phyloP scores from a whole-genome alignment of 2,888 invertebrate species.

The Barypeithes pellucidus region DNA sequence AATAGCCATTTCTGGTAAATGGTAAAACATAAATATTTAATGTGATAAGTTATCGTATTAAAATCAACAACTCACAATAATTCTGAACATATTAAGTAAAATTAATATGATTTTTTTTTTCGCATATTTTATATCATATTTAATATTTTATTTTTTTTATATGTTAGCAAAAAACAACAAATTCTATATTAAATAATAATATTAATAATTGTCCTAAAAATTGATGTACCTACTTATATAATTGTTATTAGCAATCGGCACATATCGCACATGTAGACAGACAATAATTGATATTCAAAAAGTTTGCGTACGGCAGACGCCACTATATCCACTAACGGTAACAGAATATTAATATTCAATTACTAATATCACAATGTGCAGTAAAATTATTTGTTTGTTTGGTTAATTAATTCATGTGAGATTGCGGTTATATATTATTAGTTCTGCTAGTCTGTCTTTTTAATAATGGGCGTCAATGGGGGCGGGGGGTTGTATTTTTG shows the following conservation, averaged over 20 bases:
- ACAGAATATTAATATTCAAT: constrained; percentile 29
- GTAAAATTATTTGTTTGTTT: constrained; percentile 7
- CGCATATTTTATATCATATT: too few relatives aligned
- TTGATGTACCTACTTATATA: not conserved
- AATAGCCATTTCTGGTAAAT: too few relatives aligned
- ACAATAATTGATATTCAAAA: constrained; percentile 32
- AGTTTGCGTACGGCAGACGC: constrained; percentile 42
- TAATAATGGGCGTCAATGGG: too few relatives aligned
- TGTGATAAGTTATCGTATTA: too few relatives aligned
- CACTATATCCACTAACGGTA: constrained; percentile 29
- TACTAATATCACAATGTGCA: not conserved
- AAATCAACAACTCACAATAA: too few relatives aligned
- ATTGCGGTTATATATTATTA: too few relatives aligned
- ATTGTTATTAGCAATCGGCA: constrained; percentile 33
- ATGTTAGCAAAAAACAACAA: too few relatives aligned
- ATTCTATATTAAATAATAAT: not conserved
- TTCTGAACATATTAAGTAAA: too few relatives aligned
- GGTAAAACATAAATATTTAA: too few relatives aligned
- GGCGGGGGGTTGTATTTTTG: too few relatives aligned
- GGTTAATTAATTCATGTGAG: constrained; percentile 2
- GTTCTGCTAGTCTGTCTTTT: not conserved
- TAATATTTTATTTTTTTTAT: too few relatives aligned
- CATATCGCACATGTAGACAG: constrained; percentile 30
- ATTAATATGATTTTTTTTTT: too few relatives aligned
- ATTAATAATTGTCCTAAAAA: not conserved